Evolutionary conservation across 2,888 invertebrate genomes (phyloP).

Genomic region (Perdita meconis): DNA sequence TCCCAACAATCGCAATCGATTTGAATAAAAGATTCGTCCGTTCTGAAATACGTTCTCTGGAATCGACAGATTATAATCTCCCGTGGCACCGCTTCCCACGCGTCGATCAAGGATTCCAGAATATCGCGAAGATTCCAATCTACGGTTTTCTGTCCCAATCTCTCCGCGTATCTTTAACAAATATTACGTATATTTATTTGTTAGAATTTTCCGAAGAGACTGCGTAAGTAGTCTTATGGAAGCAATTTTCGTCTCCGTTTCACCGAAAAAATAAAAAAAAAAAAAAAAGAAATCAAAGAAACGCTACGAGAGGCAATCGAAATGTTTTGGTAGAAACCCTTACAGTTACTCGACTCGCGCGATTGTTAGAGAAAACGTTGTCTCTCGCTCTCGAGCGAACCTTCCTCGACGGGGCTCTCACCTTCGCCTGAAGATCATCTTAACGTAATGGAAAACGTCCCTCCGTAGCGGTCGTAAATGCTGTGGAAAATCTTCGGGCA

Average conservation of each 20-base stretch:
- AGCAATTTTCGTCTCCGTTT: too few relatives aligned
- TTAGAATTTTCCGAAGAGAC: neutral
- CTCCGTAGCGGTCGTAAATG: constrained; percentile 71
- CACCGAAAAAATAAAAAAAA: neutral
- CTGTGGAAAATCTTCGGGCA: constrained; percentile 75
- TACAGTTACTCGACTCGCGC: neutral
- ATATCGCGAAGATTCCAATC: constrained; percentile 70
- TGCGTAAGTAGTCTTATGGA: too few relatives aligned
- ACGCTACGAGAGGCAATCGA: neutral
- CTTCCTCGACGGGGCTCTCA: constrained; percentile 17
- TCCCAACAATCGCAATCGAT: constrained; percentile 72
- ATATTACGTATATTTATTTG: constrained; percentile 4
- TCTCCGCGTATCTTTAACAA: constrained; percentile 56
- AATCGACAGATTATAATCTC: constrained; percentile 75
- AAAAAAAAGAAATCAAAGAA: too few relatives aligned
- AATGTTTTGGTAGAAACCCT: neutral
- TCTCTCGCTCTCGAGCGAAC: neutral
- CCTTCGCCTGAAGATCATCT: constrained; percentile 74
- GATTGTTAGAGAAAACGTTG: neutral
- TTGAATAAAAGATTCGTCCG: constrained; percentile 70
- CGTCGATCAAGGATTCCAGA: constrained; percentile 63
- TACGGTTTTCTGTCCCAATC: neutral
- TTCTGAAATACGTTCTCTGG: constrained; percentile 75
- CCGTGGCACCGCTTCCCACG: constrained; percentile 73
- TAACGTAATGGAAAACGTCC: constrained; percentile 75